These are phyloP conservation scores for Choloepus hoffmanni DNA, from an alignment of 2,113 vertebrate genomes.

Conservation along the genomic window DNA sequence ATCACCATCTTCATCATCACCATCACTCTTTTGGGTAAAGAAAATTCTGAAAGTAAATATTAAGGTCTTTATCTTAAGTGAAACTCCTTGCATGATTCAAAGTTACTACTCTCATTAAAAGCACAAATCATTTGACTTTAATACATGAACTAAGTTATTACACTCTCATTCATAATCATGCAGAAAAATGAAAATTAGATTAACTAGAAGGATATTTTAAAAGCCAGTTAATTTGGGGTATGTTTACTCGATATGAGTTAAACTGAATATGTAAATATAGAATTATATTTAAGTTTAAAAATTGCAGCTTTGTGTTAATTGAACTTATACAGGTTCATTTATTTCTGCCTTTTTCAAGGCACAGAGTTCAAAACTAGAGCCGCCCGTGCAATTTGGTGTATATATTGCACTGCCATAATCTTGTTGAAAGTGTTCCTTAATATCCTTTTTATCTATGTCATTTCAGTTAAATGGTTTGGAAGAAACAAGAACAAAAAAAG, in stretches of 20 bases:
- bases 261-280: conserved; percentile 17
- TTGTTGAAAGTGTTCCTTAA: neutral
- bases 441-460: conserved; percentile 42
- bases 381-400: neutral
- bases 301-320: neutral
- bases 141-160: neutral
- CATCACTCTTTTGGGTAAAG: neutral
- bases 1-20: neutral
- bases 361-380: neutral
- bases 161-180: neutral
- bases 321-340: neutral
- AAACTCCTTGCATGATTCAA: neutral
- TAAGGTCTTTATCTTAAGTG: neutral
- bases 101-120: neutral
- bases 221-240: neutral
- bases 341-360: conserved; percentile 41
- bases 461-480: conserved; percentile 54
- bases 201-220: conserved; percentile 33
- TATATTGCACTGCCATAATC: neutral
- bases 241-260: conserved; percentile 7
- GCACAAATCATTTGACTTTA: neutral
- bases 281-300: neutral
- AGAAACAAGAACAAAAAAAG: conserved; percentile 54
- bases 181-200: conserved; percentile 50
- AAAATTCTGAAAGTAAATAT: neutral